Evolutionary conservation across 53 echinoderm and acorn worm genomes (phyloP).

Genomic region (Crossaster papposus): DNA sequence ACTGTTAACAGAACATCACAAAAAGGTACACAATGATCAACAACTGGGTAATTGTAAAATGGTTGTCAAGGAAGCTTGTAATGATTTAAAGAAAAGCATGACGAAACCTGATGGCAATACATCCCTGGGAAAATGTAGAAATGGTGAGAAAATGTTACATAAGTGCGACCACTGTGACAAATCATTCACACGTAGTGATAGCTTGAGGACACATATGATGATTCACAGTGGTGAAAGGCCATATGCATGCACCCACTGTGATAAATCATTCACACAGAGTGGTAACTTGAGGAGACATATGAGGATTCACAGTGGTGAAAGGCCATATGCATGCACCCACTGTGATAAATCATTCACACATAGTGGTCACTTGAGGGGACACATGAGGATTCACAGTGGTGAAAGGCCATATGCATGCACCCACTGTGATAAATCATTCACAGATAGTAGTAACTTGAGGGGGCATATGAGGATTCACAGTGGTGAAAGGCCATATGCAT

Average conservation of each 20-base stretch:
- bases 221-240: background rate
- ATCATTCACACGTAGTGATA: slow-evolving; percentile 45
- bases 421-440: slow-evolving; percentile 4
- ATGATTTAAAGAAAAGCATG: background rate
- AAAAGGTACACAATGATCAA: background rate
- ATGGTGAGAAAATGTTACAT: slow-evolving; percentile 52
- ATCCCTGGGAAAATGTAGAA: background rate
- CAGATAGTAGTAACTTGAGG: background rate
- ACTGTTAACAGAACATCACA: background rate
- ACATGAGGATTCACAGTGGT: background rate
- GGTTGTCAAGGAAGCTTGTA: background rate
- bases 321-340: slow-evolving; percentile 53
- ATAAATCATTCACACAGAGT: slow-evolving; percentile 8
- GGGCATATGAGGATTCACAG: slow-evolving; percentile 14
- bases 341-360: slow-evolving; percentile 57
- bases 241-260: background rate
- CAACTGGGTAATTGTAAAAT: background rate
- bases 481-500: slow-evolving; percentile 18
- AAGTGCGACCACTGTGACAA: slow-evolving; percentile 44
- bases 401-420: slow-evolving; percentile 1
- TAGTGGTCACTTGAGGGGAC: background rate
- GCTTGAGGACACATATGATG: slow-evolving; percentile 12
- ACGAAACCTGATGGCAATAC: background rate
- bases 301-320: slow-evolving; percentile 59
- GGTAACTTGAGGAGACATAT: slow-evolving; percentile 25